phyloP scores from a whole-genome alignment of 2,888 invertebrate species.

The Drosophila mimica region DNA sequence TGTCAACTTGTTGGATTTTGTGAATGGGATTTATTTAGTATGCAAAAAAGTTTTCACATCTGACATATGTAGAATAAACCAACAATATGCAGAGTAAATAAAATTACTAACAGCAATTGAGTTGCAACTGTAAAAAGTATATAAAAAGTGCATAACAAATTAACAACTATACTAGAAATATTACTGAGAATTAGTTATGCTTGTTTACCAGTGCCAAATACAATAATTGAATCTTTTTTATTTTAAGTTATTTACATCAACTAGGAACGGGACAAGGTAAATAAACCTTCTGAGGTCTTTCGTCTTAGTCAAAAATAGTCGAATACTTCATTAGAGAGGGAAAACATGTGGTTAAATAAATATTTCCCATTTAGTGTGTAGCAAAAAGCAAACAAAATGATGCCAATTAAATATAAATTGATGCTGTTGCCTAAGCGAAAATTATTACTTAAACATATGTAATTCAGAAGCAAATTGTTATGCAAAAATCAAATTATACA shows the following conservation, averaged over 20 bases:
- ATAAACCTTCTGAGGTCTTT: not conserved
- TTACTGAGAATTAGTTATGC: not conserved
- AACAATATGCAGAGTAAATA: slow-evolving; percentile 13
- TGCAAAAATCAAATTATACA: slow-evolving; percentile 36
- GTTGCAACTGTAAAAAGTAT: slow-evolving; percentile 8
- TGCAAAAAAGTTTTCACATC: slow-evolving; percentile 1
- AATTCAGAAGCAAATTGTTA: slow-evolving; percentile 39
- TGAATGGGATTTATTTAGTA: slow-evolving; percentile 2
- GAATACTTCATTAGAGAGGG: not conserved
- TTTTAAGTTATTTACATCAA: not conserved
- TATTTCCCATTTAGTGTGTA: not conserved
- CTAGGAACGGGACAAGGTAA: not conserved
- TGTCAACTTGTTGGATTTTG: slow-evolving; percentile 13
- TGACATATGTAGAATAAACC: slow-evolving; percentile 3
- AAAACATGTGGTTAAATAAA: not conserved
- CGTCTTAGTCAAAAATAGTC: not conserved
- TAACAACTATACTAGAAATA: not conserved
- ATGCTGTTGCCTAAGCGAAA: slow-evolving; percentile 18
- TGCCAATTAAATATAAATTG: slow-evolving; percentile 29
- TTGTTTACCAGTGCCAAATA: not conserved
- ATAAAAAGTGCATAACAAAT: not conserved
- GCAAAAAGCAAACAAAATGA: slow-evolving; percentile 8
- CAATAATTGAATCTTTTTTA: not conserved
- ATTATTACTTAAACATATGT: slow-evolving; percentile 20
- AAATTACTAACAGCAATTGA: slow-evolving; percentile 2